Conservation (phyloP, 2,888 invertebrate genomes). For the Mylabris sibirica region DNA sequence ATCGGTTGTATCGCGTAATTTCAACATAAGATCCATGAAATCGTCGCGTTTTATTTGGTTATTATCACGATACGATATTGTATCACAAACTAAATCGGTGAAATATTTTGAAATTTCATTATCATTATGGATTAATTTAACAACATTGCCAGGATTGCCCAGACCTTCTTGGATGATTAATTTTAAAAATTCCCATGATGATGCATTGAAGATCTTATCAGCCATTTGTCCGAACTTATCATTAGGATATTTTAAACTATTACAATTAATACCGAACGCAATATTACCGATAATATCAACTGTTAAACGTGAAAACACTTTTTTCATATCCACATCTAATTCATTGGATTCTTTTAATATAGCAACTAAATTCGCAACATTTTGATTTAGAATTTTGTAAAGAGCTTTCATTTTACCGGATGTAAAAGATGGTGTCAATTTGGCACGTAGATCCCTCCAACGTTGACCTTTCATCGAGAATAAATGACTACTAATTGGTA, state of each 20-base stretch:
- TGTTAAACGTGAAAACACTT: constrained; percentile 16
- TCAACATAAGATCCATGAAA: constrained; percentile 55
- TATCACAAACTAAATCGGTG: constrained; percentile 7
- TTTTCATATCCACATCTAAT: constrained; percentile 19
- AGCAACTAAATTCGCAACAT: no score
- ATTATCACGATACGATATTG: constrained; percentile 20
- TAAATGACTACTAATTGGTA: no score
- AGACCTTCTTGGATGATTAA: constrained; percentile 20
- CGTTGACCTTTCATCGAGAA: background rate
- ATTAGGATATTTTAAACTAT: constrained; percentile 23
- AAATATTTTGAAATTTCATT: constrained; percentile 15
- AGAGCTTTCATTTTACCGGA: no score
- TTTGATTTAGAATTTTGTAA: no score
- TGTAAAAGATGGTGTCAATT: constrained; percentile 15
- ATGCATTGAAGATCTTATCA: constrained; percentile 17
- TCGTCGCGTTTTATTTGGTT: constrained; percentile 20
- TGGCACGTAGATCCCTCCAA: constrained; percentile 22
- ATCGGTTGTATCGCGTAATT: constrained; percentile 51
- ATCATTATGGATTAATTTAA: constrained; percentile 20
- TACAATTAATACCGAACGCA: constrained; percentile 24
- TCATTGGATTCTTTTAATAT: no score
- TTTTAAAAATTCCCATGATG: constrained; percentile 19
- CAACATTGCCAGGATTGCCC: constrained; percentile 23
- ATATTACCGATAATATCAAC: constrained; percentile 22
- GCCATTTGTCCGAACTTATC: constrained; percentile 12